Evolutionary conservation across 2,113 vertebrate species (phyloP).

Genomic region (Leptodactylus fuscus): DNA sequence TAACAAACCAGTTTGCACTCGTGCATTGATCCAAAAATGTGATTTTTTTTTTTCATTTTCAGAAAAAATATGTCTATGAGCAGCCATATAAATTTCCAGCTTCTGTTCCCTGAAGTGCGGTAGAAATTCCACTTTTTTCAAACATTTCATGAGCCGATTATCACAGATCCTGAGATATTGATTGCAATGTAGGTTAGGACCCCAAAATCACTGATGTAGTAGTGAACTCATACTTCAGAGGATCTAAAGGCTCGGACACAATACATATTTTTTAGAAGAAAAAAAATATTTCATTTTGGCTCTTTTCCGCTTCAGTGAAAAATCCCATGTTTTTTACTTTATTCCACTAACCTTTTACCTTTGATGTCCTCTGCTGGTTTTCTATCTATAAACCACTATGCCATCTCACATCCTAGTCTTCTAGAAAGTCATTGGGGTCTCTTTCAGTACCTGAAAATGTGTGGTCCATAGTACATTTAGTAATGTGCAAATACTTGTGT

Average conservation of each 20-base stretch:
- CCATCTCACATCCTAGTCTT: not conserved
- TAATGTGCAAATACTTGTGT: not conserved
- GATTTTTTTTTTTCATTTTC: not conserved
- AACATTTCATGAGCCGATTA: slow-evolving; percentile 1
- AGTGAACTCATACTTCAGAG: slow-evolving; percentile 30
- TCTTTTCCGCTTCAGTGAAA: slow-evolving; percentile 37
- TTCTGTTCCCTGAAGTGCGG: not conserved
- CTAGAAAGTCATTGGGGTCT: not conserved
- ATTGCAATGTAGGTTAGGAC: slow-evolving; percentile 27
- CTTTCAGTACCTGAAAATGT: not conserved
- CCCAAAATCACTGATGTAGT: not conserved
- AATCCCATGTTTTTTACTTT: slow-evolving; percentile 40
- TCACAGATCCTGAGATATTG: not conserved
- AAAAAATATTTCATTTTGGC: slow-evolving; percentile 28
- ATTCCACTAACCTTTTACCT: slow-evolving; percentile 25
- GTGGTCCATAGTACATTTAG: not conserved
- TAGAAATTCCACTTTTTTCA: not conserved
- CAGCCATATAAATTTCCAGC: not conserved
- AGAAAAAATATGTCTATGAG: not conserved
- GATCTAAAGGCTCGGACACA: slow-evolving; percentile 41
- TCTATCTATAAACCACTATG: slow-evolving; percentile 10
- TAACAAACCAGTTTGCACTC: not conserved
- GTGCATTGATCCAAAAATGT: not conserved
- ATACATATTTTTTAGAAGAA: slow-evolving; percentile 23
- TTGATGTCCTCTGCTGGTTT: not conserved